phyloP scores from a whole-genome alignment of 2,797 vertebrate species.

The Mus minutoides region DNA sequence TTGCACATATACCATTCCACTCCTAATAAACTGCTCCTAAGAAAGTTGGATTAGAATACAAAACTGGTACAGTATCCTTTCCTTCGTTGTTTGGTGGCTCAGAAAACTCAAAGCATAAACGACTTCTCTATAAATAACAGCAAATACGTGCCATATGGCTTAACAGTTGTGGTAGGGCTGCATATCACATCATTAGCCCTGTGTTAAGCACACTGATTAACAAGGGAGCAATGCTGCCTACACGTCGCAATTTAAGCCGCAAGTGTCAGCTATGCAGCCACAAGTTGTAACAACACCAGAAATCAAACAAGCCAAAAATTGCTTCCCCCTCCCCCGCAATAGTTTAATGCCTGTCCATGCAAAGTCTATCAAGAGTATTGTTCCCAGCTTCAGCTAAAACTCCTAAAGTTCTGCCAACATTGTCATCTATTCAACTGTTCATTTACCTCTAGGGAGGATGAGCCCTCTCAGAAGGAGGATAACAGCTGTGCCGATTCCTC shows the following conservation, averaged over 20 bases:
- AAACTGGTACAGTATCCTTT: not conserved
- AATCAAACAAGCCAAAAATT: not conserved
- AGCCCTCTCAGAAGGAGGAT: slow-evolving; percentile 28
- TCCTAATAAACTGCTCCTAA: not conserved
- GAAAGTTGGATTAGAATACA: not conserved
- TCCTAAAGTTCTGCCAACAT: not conserved
- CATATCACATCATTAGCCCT: slow-evolving; percentile 58
- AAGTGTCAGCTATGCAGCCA: not conserved
- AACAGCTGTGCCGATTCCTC: slow-evolving; percentile 46
- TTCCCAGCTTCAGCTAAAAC: slow-evolving; percentile 15
- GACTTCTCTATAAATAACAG: slow-evolving; percentile 66
- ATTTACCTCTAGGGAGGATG: not conserved
- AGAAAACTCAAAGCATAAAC: slow-evolving; percentile 37
- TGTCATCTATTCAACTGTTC: not conserved
- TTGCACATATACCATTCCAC: not conserved
- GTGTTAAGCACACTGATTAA: slow-evolving; percentile 63
- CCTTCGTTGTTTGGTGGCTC: not conserved
- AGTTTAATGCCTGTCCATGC: not conserved
- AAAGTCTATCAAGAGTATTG: not conserved
- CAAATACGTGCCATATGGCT: slow-evolving; percentile 61
- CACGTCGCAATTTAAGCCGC: not conserved
- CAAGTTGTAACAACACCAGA: not conserved
- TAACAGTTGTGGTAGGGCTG: slow-evolving; percentile 53
- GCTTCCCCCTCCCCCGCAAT: not conserved
- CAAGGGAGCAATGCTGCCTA: not conserved